Conservation (phyloP, 1,140 invertebrate species). For the Calycopis cecrops region DNA sequence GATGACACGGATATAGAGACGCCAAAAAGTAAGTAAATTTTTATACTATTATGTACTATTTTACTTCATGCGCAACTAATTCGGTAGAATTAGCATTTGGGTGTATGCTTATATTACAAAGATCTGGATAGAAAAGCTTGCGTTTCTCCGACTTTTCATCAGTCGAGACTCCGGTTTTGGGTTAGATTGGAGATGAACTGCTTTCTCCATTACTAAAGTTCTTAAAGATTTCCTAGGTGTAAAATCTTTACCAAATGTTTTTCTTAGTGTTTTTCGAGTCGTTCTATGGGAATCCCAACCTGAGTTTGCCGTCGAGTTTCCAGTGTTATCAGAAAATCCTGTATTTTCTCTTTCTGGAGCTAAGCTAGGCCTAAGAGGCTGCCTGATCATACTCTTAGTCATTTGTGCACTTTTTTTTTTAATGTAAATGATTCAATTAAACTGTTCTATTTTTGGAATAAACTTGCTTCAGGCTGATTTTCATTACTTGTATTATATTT, state of each 20-base stretch:
- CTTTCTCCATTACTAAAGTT: conserved; percentile 60
- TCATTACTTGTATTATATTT: conserved; percentile 5
- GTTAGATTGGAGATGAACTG: conserved; percentile 41
- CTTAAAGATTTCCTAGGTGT: conserved; percentile 55
- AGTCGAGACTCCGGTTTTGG: too few species aligned
- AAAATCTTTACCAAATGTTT: conserved; percentile 60
- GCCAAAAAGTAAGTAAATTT: conserved; percentile 44
- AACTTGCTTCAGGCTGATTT: conserved; percentile 46
- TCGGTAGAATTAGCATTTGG: too few species aligned
- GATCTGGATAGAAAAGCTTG: too few species aligned
- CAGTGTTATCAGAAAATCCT: conserved; percentile 38
- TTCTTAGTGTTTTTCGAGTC: conserved; percentile 53
- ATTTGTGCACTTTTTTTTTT: conserved; percentile 37
- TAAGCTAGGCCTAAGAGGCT: conserved; percentile 38
- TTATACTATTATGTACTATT: conserved; percentile 10
- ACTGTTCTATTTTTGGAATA: conserved; percentile 33
- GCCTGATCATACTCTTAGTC: conserved; percentile 42
- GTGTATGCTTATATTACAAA: too few species aligned
- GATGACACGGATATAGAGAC: conserved; percentile 51
- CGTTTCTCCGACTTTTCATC: too few species aligned
- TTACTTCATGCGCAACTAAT: background rate
- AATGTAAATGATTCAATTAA: conserved; percentile 33
- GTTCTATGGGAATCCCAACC: conserved; percentile 62
- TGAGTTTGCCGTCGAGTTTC: conserved; percentile 51
- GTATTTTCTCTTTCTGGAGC: conserved; percentile 38